Evolutionary conservation across 2,888 invertebrate genomes (phyloP).

Genomic region (Bibio marci): DNA sequence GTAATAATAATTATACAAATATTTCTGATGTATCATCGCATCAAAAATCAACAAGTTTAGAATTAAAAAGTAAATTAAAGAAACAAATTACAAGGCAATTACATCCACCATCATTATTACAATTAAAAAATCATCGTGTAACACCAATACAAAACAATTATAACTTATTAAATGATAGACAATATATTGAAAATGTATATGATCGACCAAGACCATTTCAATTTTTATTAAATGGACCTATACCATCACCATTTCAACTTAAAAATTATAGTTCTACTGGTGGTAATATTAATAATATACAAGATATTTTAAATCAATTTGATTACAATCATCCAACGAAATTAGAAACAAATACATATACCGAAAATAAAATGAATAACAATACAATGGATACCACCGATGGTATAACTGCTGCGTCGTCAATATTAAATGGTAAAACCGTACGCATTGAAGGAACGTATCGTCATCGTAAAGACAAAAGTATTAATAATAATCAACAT

Average conservation of each 20-base stretch:
- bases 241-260: constrained; percentile 24
- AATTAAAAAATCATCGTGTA: too few species aligned
- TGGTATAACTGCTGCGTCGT: constrained; percentile 4
- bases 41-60: too few species aligned
- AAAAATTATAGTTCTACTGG: constrained; percentile 1
- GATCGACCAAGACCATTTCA: constrained; percentile 25
- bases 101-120: too few species aligned
- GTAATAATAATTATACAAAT: too few species aligned
- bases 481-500: constrained; percentile 16
- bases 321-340: too few species aligned
- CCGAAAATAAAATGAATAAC: too few species aligned
- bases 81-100: too few species aligned
- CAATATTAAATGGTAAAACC: constrained; percentile 20
- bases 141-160: too few species aligned
- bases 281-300: constrained; percentile 20
- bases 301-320: constrained; percentile 22
- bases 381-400: too few species aligned
- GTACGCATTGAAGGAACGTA: constrained; percentile 23
- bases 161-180: constrained; percentile 1
- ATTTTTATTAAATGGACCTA: constrained; percentile 22
- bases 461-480: constrained; percentile 24
- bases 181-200: constrained; percentile 6
- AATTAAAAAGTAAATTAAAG: too few species aligned
- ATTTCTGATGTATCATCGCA: too few species aligned
- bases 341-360: too few species aligned